These are phyloP conservation scores for Drosophila bifasciata DNA, from an alignment of 1,140 invertebrate species.

Conservation along the genomic window DNA sequence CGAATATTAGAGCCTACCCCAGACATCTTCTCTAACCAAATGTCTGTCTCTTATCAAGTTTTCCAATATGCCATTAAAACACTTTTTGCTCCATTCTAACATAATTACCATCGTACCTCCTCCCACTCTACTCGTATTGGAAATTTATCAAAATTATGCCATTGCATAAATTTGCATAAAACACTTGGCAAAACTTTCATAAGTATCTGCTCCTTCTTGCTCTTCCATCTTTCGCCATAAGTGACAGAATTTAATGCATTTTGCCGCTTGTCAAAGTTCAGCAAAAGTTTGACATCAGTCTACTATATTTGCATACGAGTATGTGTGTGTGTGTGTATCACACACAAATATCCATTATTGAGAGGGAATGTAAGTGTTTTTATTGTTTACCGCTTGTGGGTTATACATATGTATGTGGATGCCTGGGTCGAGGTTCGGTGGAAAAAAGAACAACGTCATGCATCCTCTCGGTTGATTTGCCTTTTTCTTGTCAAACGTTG, in stretches of 20 bases:
- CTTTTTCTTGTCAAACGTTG: constrained; percentile 46
- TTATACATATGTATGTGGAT: constrained; percentile 34
- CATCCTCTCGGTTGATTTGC: constrained; percentile 2
- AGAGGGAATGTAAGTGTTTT: constrained; percentile 10
- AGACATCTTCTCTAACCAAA: too few species aligned
- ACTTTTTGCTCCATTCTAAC: too few species aligned
- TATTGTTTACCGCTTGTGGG: constrained; percentile 49
- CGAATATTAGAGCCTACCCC: too few species aligned
- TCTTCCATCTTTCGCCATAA: not conserved
- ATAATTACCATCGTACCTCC: too few species aligned
- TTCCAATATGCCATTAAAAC: too few species aligned
- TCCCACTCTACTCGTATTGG: too few species aligned
- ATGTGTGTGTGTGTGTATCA: constrained; percentile 5
- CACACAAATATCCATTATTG: not conserved
- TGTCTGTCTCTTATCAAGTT: too few species aligned
- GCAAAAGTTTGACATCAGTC: constrained; percentile 31
- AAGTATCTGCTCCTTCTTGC: not conserved
- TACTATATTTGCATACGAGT: constrained; percentile 4
- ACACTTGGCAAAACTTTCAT: constrained; percentile 11
- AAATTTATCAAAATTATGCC: not conserved
- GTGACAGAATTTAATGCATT: constrained; percentile 46
- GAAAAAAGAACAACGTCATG: constrained; percentile 21
- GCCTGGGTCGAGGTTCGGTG: constrained; percentile 28
- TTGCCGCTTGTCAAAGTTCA: constrained; percentile 34
- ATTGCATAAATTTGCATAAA: constrained; percentile 14